phyloP scores from a whole-genome alignment of 2,888 invertebrate genomes.

The Andrena fulva region DNA sequence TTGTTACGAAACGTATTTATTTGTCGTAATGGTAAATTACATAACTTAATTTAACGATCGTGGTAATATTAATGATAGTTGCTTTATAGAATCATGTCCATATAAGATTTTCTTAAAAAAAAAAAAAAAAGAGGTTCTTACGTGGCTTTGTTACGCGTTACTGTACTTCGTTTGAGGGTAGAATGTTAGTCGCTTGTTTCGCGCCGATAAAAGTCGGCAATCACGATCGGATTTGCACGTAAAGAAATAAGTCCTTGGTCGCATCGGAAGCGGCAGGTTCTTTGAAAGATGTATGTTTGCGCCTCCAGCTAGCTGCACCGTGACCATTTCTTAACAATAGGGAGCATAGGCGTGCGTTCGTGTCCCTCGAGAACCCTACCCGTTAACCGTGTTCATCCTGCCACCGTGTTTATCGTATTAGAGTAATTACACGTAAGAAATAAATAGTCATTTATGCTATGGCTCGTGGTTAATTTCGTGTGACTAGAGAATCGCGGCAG shows the following conservation, averaged over 20 bases:
- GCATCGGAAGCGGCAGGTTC: slow-evolving; percentile 18
- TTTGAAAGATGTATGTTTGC: slow-evolving; percentile 11
- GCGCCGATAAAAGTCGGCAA: slow-evolving; percentile 29
- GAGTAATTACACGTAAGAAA: slow-evolving; percentile 42
- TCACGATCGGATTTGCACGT: slow-evolving; percentile 34
- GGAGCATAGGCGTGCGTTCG: slow-evolving; percentile 27
- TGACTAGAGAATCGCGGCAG: slow-evolving; percentile 75
- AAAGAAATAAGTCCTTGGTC: slow-evolving; percentile 25
- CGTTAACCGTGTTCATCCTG: slow-evolving; percentile 46
- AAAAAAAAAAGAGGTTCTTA: slow-evolving; percentile 52
- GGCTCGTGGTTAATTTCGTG: slow-evolving; percentile 66
- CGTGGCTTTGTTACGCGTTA: slow-evolving; percentile 49
- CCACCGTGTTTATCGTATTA: slow-evolving; percentile 46
- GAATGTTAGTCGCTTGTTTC: slow-evolving; percentile 22
- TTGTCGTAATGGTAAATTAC: slow-evolving; percentile 74
- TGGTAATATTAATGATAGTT: slow-evolving; percentile 34
- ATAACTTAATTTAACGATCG: slow-evolving; percentile 64
- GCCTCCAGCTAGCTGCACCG: slow-evolving; percentile 40
- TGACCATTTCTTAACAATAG: slow-evolving; percentile 1
- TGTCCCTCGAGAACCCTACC: slow-evolving; percentile 30
- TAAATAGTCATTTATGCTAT: slow-evolving; percentile 60
- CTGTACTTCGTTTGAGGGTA: slow-evolving; percentile 37
- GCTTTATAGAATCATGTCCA: slow-evolving; percentile 57
- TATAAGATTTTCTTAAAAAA: slow-evolving; percentile 62
- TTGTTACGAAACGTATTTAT: slow-evolving; percentile 78